These are phyloP conservation scores for Dendronephthya gigantea DNA, from an alignment of 64 coral and sea anemone species.

Conservation along the genomic window DNA sequence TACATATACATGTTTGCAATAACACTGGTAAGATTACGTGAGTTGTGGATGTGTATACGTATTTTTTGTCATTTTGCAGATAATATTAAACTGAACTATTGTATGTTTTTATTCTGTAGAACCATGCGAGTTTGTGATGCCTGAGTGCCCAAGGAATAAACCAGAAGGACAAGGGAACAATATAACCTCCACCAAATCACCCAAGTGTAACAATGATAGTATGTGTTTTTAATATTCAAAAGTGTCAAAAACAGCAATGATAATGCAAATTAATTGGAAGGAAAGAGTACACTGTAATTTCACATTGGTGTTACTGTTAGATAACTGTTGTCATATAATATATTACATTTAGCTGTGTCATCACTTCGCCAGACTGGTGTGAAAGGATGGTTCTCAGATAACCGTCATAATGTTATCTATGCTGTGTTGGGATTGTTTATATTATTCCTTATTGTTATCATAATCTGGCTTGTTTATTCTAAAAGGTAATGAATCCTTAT, in stretches of 20 bases:
- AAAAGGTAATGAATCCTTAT: too few species aligned
- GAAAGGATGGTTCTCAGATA: not conserved
- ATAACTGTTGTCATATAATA: too few species aligned
- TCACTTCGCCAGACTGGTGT: not conserved
- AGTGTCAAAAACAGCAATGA: not conserved
- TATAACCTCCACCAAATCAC: not conserved
- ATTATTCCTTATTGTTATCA: not conserved
- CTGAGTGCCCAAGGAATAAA: not conserved
- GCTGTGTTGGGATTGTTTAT: not conserved
- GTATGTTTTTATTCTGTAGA: not conserved
- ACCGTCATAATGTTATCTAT: not conserved
- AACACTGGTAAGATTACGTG: not conserved
- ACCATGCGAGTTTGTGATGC: not conserved
- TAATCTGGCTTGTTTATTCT: not conserved
- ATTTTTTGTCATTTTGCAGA: too few species aligned
- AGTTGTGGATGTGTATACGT: too few species aligned
- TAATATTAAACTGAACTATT: not conserved
- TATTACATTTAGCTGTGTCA: not conserved
- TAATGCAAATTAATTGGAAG: too few species aligned
- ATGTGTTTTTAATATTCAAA: too few species aligned
- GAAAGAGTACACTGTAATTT: too few species aligned
- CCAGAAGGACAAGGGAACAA: not conserved
- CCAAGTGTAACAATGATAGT: not conserved
- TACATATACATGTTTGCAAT: constrained; percentile 2
- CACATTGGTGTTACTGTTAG: too few species aligned